Base-by-base conservation (phyloP, 2,888 invertebrate species). In the Cancer borealis region DNA sequence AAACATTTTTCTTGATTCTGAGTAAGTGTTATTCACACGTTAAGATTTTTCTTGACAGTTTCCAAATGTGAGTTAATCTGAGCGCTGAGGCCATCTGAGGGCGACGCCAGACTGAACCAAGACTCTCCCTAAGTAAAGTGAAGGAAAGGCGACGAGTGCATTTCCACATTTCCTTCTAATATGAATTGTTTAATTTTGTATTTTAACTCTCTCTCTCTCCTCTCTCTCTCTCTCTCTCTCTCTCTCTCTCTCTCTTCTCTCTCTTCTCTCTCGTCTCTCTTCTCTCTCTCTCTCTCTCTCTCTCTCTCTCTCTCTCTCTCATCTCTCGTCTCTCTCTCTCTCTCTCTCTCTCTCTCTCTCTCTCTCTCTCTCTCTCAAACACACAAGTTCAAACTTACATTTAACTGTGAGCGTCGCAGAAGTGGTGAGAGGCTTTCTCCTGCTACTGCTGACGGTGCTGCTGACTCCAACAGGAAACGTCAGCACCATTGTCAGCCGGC, bases 401-500 rank as follows among this genome's bases (percentile, higher is more conserved):
- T 26, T 47, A 60, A 93, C 93, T 21, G 84, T 60, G 30, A 93
- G 93, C 66, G 66, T 88, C n/a, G 93, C 92, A 2, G 46, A 39
- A 79, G 88, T 73, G 5, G 91, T 92, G 47, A 92, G 92, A 8
- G 92, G 92, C 5, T 66, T 10, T 26, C 54, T 84, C n/a, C 8
- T 60, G 91, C 46, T 84, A 4, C 91, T 88, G 3, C 39, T n/a
- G 21, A 60, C 47, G 66, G 92, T 26, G 30, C 88, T 60, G n/a
- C 60, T 92, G 66, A 93, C 93, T n/a, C 30, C 47, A 60, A 87
- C 93, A 93, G 21, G 60, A 39, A 8, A 93, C 93, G 17, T 84
- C 54, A 3, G 91, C 93, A 12, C 93, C 54, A 66, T 93, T 93
- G 92, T 93, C 91, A 26, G 91, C 91, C 0, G 91, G 91, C 21